Evolutionary conservation across 1,140 invertebrate species (phyloP).

Genomic region (Drosophila sturtevanti): DNA sequence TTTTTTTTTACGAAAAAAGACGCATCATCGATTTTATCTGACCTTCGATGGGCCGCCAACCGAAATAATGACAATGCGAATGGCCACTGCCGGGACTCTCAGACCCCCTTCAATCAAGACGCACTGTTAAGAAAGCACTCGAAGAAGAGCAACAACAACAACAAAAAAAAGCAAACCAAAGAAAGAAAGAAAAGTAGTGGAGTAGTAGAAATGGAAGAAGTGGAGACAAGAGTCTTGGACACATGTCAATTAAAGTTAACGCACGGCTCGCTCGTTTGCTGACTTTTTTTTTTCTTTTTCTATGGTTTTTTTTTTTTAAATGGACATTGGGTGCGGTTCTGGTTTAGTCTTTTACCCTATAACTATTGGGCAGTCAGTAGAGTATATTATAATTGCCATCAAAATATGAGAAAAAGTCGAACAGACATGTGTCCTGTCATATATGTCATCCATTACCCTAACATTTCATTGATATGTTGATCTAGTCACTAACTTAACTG

Average conservation of each 20-base stretch:
- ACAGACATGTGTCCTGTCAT: too few relatives aligned
- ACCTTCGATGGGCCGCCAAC: conserved; percentile 75
- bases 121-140: conserved; percentile 2
- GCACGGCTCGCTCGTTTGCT: conserved; percentile 45
- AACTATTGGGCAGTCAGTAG: not conserved
- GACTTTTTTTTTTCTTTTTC: not conserved
- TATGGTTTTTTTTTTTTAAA: not conserved
- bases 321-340: not conserved
- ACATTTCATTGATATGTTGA: too few relatives aligned
- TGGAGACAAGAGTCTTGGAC: conserved; percentile 39
- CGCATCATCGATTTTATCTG: conserved; percentile 73
- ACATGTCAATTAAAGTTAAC: conserved; percentile 76
- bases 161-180: not conserved
- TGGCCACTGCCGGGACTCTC: conserved; percentile 29
- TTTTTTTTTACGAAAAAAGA: conserved; percentile 52
- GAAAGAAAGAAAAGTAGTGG: conserved; percentile 22
- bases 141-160: conserved; percentile 1
- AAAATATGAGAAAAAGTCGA: too few relatives aligned
- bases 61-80: conserved; percentile 63
- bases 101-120: conserved; percentile 12
- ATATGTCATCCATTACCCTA: too few relatives aligned
- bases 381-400: too few relatives aligned
- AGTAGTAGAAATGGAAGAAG: conserved; percentile 32
- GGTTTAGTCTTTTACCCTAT: not conserved
- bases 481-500: too few relatives aligned